Evolutionary conservation across 1,140 invertebrate species (phyloP).

Genomic region (Argopecten irradians): DNA sequence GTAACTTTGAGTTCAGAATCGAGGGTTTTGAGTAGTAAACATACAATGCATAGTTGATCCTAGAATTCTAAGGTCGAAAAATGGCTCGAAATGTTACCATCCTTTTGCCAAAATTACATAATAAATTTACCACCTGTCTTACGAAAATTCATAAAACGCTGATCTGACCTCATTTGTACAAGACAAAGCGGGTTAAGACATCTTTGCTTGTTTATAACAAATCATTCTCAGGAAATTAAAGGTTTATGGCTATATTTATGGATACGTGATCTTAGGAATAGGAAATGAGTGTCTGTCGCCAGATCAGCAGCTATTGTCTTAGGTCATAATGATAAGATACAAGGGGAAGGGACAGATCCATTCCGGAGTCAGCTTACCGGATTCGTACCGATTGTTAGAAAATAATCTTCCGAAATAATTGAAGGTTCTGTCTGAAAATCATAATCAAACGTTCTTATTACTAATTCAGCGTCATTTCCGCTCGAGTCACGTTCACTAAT

Average conservation of each 20-base stretch:
- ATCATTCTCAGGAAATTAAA: neutral
- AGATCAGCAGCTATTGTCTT: neutral
- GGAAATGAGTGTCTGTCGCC: neutral
- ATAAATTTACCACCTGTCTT: too few species aligned
- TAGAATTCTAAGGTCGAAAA: too few species aligned
- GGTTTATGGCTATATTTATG: neutral
- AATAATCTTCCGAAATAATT: slow-evolving; percentile 8
- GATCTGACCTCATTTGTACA: neutral
- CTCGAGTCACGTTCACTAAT: neutral
- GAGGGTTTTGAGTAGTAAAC: too few species aligned
- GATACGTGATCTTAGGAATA: neutral
- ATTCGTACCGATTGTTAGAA: neutral
- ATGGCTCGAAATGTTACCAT: too few species aligned
- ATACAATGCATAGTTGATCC: too few species aligned
- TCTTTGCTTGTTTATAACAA: neutral
- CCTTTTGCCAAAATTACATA: too few species aligned
- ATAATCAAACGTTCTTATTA: neutral
- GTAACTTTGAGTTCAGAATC: too few species aligned
- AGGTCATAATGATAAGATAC: neutral
- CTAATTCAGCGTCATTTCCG: neutral
- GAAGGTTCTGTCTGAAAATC: neutral
- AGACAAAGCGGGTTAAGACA: neutral
- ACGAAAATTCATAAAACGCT: too few species aligned
- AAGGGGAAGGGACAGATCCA: neutral
- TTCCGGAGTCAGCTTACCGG: neutral